Base-by-base conservation (phyloP, 2,888 invertebrate species). In the Dicycla oo region DNA sequence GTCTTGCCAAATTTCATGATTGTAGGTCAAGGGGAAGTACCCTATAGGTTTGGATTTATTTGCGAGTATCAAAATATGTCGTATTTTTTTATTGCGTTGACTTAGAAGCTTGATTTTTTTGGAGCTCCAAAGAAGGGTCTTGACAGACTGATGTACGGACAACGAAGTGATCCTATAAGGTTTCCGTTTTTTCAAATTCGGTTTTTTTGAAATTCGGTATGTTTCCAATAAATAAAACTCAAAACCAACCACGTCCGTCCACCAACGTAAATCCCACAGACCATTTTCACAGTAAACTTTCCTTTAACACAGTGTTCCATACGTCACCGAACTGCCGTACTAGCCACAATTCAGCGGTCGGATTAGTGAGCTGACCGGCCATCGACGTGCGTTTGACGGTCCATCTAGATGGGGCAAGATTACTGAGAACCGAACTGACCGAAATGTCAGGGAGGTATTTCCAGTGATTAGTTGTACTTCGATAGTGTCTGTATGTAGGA, bases 301-400 rank as follows among this genome's bases (percentile, higher is more conserved):
- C 53, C 38, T 64, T 26, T 34, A 61, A 18, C 26, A 30, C 38
- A 23, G 43, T 47, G 38, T 34, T 53, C 23, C n/a, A 23, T 57
- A 43, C 66, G 34, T 47, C 26, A 20, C 40, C 11, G 6, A 15
- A 30, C 8, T 30, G 2, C n/a, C 10, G 49, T 3, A 30, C 51
- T 26, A 8, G 15, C 82, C 78, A 72, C 82, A 71, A 65, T 78
- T 81, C 70, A 40, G 8, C 68, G 78, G 82, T 82, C 79, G 34
- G 82, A 65, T 80, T 78, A 79, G 15, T 7, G 30, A n/a, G n/a
- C 34, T 18, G 56, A 30, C 58, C 23, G 15, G 30, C 61, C 45
- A 23, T 15, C 0, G 82, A 53, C 82, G 4, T 78, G 78, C 26
- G 82, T 58, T 26, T 54, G 64, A 72, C 72, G 45, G 67, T 38